phyloP scores from a whole-genome alignment of 2,888 invertebrate species.

The Venusia cambrica region DNA sequence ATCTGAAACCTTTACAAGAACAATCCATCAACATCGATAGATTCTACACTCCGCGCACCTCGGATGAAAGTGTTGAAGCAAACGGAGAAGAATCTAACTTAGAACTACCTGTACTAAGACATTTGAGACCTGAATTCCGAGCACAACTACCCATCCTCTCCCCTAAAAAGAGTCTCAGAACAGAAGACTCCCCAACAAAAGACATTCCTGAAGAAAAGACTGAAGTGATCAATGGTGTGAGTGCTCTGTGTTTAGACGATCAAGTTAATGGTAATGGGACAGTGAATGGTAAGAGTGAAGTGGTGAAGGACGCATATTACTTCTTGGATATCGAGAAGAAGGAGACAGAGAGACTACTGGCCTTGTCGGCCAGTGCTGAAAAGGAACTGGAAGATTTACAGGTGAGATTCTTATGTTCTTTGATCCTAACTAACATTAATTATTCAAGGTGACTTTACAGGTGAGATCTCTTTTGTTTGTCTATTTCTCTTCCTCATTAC shows the following conservation, averaged over 20 bases:
- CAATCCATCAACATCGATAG: constrained; percentile 65
- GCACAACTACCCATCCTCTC: constrained; percentile 89
- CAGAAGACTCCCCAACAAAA: constrained; percentile 63
- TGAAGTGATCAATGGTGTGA: constrained; percentile 58
- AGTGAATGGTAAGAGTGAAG: constrained; percentile 38
- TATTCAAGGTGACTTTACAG: too few relatives aligned
- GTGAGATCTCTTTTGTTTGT: too few relatives aligned
- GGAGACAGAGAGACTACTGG: constrained; percentile 86
- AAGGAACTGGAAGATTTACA: constrained; percentile 83
- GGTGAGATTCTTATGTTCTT: constrained; percentile 45
- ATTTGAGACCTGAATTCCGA: constrained; percentile 91
- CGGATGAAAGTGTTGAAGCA: constrained; percentile 36
- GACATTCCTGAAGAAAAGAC: constrained; percentile 50
- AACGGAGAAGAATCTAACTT: constrained; percentile 48
- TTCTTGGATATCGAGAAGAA: constrained; percentile 87
- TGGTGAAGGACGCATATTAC: constrained; percentile 87
- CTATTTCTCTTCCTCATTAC: too few relatives aligned
- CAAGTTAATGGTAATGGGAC: constrained; percentile 44
- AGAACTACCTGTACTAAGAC: constrained; percentile 88
- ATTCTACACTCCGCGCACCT: constrained; percentile 49
- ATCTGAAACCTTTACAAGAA: constrained; percentile 61
- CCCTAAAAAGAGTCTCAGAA: constrained; percentile 74
- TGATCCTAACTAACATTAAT: not conserved
- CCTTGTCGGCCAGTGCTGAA: constrained; percentile 85
- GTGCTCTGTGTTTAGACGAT: constrained; percentile 66